Evolutionary conservation across 2,113 vertebrate genomes (phyloP).

Genomic region (Todiramphus chloris): DNA sequence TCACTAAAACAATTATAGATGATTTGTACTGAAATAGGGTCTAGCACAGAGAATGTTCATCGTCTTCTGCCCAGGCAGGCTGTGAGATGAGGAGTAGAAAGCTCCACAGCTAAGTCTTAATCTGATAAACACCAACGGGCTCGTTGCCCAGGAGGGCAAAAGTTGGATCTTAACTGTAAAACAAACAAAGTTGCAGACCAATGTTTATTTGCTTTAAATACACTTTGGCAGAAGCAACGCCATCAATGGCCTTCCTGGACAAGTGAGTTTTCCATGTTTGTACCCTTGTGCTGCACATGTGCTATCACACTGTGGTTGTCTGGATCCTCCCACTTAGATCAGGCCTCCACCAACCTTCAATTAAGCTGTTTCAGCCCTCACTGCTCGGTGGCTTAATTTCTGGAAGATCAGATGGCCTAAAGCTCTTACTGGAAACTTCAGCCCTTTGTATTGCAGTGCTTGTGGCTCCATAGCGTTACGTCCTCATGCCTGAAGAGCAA

Average conservation of each 20-base stretch:
- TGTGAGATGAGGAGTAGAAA: not conserved
- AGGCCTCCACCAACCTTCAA: not conserved
- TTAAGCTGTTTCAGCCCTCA: not conserved
- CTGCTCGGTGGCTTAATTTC: not conserved
- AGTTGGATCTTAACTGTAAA: not conserved
- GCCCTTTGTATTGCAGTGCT: not conserved
- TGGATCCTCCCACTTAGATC: not conserved
- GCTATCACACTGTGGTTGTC: not conserved
- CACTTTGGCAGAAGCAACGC: not conserved
- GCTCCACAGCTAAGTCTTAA: not conserved
- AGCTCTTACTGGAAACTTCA: not conserved
- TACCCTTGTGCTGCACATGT: fast-evolving
- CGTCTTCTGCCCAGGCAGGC: not conserved
- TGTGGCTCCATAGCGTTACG: not conserved
- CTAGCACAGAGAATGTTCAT: not conserved
- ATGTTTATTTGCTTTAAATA: not conserved
- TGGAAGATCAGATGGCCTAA: not conserved
- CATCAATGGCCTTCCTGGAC: not conserved
- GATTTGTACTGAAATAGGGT: not conserved
- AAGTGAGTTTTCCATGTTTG: not conserved
- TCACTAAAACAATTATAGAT: not conserved
- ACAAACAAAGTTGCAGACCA: not conserved
- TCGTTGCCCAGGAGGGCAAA: not conserved
- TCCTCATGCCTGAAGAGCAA: not conserved
- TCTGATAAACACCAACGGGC: not conserved